Conservation (phyloP, 1,140 invertebrate species). For the Scaptomyza hsui region DNA sequence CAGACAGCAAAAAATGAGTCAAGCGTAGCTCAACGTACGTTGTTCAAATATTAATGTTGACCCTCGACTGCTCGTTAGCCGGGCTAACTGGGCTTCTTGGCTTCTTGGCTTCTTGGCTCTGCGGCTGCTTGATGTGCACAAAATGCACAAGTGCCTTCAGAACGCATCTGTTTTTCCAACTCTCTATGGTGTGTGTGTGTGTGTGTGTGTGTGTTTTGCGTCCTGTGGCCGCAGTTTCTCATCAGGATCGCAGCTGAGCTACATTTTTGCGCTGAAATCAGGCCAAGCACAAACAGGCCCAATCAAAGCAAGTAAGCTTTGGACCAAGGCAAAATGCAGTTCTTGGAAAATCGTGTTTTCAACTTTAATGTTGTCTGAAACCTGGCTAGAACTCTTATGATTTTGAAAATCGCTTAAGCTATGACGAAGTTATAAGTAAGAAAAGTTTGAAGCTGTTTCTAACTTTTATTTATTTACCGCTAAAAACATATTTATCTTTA, state of each 20-base stretch:
- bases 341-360: neutral
- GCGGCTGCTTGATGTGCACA: constrained; percentile 18
- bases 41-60: constrained; percentile 81
- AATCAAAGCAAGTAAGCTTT: constrained; percentile 20
- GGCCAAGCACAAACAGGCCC: constrained; percentile 26
- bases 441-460: too few species aligned
- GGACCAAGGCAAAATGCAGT: constrained; percentile 5
- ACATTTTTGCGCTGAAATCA: constrained; percentile 24
- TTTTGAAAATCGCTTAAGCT: too few species aligned
- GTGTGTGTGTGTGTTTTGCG: constrained; percentile 14
- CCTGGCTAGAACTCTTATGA: too few species aligned
- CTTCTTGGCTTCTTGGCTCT: constrained; percentile 3
- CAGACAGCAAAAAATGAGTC: constrained; percentile 43
- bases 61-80: constrained; percentile 74
- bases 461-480: too few species aligned
- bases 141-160: constrained; percentile 12
- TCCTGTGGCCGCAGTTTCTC: constrained; percentile 20
- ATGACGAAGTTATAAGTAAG: too few species aligned
- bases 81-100: constrained; percentile 10
- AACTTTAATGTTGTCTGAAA: too few species aligned
- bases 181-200: neutral
- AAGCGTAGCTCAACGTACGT: constrained; percentile 61
- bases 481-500: neutral
- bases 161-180: constrained; percentile 20
- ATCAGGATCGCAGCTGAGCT: constrained; percentile 27